Conservation (phyloP, 2,113 vertebrate genomes). For the Reinhardtius hippoglossoides region DNA sequence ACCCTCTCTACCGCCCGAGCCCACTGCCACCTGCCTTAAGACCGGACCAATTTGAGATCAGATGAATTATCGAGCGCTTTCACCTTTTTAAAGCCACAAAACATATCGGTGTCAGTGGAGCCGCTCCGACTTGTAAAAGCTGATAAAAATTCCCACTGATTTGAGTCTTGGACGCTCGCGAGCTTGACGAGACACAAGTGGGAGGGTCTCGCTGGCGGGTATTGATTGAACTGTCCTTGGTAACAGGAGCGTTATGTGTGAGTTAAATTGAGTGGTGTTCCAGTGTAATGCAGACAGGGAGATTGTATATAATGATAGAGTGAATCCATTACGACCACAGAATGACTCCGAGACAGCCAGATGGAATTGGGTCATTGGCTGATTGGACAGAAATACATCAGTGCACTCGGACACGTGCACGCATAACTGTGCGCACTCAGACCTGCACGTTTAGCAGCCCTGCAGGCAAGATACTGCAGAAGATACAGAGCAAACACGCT, state of each 20-base stretch:
- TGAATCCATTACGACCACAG: slow-evolving; percentile 66
- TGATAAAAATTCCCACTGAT: slow-evolving; percentile 19
- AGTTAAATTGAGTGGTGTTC: slow-evolving; percentile 56
- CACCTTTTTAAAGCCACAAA: slow-evolving; percentile 1
- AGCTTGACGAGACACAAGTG: background rate
- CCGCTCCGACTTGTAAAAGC: background rate
- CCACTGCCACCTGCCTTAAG: background rate
- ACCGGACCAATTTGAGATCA: background rate
- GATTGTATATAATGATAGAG: slow-evolving; percentile 69
- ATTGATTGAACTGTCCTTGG: slow-evolving; percentile 65
- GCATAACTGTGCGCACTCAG: slow-evolving; percentile 14
- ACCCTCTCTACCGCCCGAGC: too few relatives aligned
- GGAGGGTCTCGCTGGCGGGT: slow-evolving; percentile 21
- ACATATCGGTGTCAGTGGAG: background rate
- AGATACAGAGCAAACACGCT: slow-evolving; percentile 5
- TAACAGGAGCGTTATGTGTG: slow-evolving; percentile 38
- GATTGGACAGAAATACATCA: slow-evolving; percentile 76
- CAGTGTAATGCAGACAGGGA: slow-evolving; percentile 60
- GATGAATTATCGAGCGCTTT: background rate
- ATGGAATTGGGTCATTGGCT: slow-evolving; percentile 77
- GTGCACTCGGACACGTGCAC: slow-evolving; percentile 9
- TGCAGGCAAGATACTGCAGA: background rate
- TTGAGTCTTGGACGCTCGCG: background rate
- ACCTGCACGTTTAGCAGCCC: background rate
- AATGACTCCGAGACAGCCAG: slow-evolving; percentile 59